These are phyloP conservation scores for Sminthopsis crassicaudata DNA, from an alignment of 2,113 vertebrate species.

Conservation along the genomic window DNA sequence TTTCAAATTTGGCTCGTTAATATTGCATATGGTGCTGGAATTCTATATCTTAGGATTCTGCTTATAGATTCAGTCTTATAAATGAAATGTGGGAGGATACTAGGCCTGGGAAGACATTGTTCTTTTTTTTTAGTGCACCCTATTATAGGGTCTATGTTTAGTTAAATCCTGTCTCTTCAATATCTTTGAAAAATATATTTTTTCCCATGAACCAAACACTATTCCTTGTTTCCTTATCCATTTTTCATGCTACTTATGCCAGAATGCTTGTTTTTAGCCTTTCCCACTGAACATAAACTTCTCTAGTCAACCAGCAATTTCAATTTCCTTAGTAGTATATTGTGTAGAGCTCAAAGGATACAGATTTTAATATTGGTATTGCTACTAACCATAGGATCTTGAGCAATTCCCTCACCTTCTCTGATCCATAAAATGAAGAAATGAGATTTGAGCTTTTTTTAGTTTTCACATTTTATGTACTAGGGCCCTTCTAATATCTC, in stretches of 20 bases:
- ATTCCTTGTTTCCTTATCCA: slow-evolving; percentile 73
- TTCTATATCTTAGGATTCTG: background rate
- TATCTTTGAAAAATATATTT: slow-evolving; percentile 78
- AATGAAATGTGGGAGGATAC: background rate
- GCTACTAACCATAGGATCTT: background rate
- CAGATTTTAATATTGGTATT: background rate
- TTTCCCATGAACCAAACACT: slow-evolving; percentile 71
- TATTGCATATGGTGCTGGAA: background rate
- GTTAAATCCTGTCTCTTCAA: slow-evolving; percentile 69
- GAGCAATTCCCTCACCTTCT: background rate
- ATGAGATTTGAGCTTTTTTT: background rate
- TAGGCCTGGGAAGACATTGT: slow-evolving; percentile 50
- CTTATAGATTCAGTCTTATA: slow-evolving; percentile 8
- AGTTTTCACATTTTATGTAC: background rate
- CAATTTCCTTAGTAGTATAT: slow-evolving; percentile 46
- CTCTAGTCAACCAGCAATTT: slow-evolving; percentile 39
- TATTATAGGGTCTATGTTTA: slow-evolving; percentile 66
- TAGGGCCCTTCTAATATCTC: background rate
- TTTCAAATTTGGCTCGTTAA: background rate
- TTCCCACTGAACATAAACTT: slow-evolving; percentile 72
- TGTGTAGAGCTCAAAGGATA: background rate
- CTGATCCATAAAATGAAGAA: background rate
- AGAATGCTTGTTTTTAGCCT: slow-evolving; percentile 68
- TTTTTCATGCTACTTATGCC: slow-evolving; percentile 77
- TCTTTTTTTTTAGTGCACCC: slow-evolving; percentile 67